A percentile compares a stretch with the other conserved stretches of the same genome.
Conservation (phyloP, 2,113 vertebrate genomes). For the Psophia crepitans region DNA sequence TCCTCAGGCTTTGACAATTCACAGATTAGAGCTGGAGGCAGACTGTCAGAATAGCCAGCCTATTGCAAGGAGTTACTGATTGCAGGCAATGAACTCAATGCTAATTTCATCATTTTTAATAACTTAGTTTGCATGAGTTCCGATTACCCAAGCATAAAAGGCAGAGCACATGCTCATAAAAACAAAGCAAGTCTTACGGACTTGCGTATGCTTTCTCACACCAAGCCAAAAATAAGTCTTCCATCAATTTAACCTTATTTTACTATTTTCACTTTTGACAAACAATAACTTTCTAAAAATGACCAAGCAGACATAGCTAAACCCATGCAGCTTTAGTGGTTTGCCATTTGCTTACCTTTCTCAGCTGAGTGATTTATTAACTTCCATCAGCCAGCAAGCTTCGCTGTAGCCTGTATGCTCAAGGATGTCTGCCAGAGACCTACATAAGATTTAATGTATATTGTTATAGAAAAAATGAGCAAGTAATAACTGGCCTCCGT, state of each 20-base stretch:
- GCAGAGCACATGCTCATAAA: background rate
- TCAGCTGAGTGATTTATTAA: background rate
- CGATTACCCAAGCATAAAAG: background rate
- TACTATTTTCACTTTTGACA: background rate
- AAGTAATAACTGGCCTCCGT: background rate
- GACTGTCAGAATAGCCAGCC: background rate
- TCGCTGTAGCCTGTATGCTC: background rate
- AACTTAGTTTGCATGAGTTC: background rate
- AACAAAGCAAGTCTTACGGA: background rate
- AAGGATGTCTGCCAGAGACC: background rate
- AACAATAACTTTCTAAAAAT: background rate
- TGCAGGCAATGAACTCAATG: background rate
- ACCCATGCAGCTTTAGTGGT: background rate
- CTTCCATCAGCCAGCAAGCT: background rate
- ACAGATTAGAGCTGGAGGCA: background rate
- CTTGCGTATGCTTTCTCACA: background rate
- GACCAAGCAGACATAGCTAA: background rate
- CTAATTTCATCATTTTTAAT: background rate
- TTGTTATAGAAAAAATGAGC: background rate
- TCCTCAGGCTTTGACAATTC: background rate
- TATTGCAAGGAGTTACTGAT: background rate
- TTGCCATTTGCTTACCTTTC: background rate
- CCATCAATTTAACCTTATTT: background rate
- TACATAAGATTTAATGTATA: background rate
- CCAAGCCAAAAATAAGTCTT: background rate